phyloP scores from a whole-genome alignment of 1,140 invertebrate species.

The Dendroctonus valens region DNA sequence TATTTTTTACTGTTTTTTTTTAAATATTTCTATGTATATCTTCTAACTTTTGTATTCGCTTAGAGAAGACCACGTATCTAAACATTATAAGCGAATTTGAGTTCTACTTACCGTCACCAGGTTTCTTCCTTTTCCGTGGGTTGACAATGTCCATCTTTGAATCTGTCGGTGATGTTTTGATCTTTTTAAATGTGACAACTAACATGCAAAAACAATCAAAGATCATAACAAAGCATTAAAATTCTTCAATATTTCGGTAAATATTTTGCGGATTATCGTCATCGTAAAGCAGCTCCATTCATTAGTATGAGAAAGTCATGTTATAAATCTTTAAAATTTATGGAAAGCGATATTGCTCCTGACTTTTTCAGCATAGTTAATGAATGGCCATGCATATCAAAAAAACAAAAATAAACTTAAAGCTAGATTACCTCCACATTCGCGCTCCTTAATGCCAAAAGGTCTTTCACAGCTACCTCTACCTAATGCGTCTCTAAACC shows the following conservation, averaged over 20 bases:
- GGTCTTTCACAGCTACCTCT: constrained; percentile 39
- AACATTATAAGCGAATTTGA: no score
- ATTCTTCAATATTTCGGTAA: no score
- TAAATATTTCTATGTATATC: no score
- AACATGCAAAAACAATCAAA: constrained; percentile 42
- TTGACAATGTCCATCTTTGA: constrained; percentile 37
- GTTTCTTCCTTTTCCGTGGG: constrained; percentile 74
- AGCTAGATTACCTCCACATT: constrained; percentile 43
- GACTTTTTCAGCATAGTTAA: no score
- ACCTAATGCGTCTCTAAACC: constrained; percentile 44
- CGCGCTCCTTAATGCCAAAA: constrained; percentile 44
- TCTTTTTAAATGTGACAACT: constrained; percentile 57
- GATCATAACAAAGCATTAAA: constrained; percentile 8
- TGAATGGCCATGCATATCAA: background rate
- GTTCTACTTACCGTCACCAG: constrained; percentile 61
- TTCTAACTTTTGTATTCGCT: no score
- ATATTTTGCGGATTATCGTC: no score
- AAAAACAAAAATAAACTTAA: constrained; percentile 16
- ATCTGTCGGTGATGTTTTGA: constrained; percentile 41
- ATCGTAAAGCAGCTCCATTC: no score
- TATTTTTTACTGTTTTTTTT: no score
- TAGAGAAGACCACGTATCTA: no score
- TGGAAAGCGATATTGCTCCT: no score
- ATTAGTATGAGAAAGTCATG: no score
- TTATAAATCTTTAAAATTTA: no score